Evolutionary conservation across 2,888 invertebrate genomes (phyloP), one percentile per base, ranked within the genome.

Genomic region (Diarsia rubi): DNA sequence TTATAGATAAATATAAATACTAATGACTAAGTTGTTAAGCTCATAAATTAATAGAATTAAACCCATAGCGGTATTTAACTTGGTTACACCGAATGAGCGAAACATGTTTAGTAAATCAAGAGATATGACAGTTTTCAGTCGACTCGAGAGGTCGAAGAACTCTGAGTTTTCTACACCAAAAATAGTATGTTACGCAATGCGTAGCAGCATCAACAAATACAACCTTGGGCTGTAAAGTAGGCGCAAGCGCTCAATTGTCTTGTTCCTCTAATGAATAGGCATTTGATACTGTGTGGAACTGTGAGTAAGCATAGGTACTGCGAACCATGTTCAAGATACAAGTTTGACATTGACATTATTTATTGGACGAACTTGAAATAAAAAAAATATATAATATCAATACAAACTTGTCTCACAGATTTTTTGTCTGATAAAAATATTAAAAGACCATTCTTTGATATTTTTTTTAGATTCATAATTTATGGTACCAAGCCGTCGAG

Each of bases 161-260:
- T 88, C 88, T 84, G 37, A 88, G 89, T 91, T 91, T 89, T 89
- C 81, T 84, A 75, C 72, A 76, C 88, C 90, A 90, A 91, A 94
- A 93, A 93, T 93, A 94, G 89, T 83, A 66, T 71, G 81, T 94
- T 92, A 91, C 92, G 92, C 90, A 91, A 93, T 85, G 81, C 85
- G 83, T 86, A 89, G 88, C 89, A 91, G 90, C 86, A 91, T 91
- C 91, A 91, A 92, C 92, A 92, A 89, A 89, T 86, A 91, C 89
- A 94, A 90, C 95, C 95, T 95, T 95, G 95, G 91, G 88, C 89
- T 76, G 89, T 89, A 86, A 89, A 85, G 89, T 90, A 85, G 86
- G 86, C 86, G 86, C 88, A 85, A 84, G 84, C 88, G 84, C 77
- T 69, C 89, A 90, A 91, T 91, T 92, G 93, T 91, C 92, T 92